Evolutionary conservation across 2,888 invertebrate species (phyloP).

Genomic region (Macropis europaea): DNA sequence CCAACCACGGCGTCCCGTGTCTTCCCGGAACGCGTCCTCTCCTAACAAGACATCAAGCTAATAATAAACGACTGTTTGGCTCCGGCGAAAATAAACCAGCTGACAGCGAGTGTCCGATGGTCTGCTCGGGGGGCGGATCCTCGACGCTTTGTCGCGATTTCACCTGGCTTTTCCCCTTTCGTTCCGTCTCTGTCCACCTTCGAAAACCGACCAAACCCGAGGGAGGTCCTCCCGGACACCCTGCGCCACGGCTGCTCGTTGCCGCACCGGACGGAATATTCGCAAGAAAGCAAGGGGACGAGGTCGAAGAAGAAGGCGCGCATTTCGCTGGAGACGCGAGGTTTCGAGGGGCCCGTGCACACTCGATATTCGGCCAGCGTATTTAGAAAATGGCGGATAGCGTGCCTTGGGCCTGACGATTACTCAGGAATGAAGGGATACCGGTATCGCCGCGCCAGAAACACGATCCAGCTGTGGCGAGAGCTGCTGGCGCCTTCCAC

Average conservation of each 20-base stretch:
- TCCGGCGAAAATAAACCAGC: constrained; percentile 60
- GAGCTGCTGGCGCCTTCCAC: constrained; percentile 67
- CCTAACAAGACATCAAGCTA: constrained; percentile 71
- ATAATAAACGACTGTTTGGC: constrained; percentile 65
- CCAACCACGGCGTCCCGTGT: constrained; percentile 24
- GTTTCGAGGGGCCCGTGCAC: constrained; percentile 13
- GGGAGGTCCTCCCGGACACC: too few species aligned
- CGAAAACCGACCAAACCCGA: too few species aligned
- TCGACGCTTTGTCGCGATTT: not conserved
- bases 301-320: not conserved
- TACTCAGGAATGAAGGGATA: constrained; percentile 79
- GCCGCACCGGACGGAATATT: too few species aligned
- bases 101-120: constrained; percentile 54
- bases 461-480: constrained; percentile 67
- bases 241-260: too few species aligned
- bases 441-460: constrained; percentile 74
- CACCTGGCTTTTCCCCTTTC: not conserved
- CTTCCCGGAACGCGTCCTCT: constrained; percentile 71
- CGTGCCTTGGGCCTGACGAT: constrained; percentile 75
- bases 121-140: not conserved
- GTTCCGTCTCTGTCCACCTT: not conserved
- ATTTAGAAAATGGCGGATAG: constrained; percentile 76
- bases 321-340: not conserved
- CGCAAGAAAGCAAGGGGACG: not conserved
- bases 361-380: constrained; percentile 59